Evolutionary conservation across 2,113 vertebrate genomes (phyloP).

Genomic region (Psittacus erithacus): DNA sequence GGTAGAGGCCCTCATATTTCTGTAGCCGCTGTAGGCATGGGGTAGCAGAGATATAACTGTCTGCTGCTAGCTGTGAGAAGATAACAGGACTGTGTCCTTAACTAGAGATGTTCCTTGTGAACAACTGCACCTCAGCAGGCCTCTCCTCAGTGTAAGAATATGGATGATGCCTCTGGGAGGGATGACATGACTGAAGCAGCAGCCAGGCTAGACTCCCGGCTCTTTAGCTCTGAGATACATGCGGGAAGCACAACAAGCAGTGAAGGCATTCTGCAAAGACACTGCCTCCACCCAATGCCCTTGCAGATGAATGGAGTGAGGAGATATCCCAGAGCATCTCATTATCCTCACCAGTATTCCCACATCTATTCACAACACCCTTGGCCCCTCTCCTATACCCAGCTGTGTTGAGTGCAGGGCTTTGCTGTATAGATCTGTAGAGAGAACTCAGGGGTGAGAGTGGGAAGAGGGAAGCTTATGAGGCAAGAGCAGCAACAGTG

Average conservation of each 20-base stretch:
- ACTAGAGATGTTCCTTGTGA: rapidly evolving
- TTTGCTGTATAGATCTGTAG: background rate
- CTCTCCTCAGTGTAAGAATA: background rate
- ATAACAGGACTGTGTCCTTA: background rate
- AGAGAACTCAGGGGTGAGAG: background rate
- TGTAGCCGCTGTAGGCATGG: background rate
- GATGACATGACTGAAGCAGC: background rate
- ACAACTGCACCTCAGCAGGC: background rate
- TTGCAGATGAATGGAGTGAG: background rate
- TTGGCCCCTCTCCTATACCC: too few species aligned
- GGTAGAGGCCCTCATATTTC: background rate
- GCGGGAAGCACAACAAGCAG: background rate
- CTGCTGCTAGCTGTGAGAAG: background rate
- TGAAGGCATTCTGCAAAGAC: background rate
- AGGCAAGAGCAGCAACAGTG: background rate
- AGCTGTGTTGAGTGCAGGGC: background rate
- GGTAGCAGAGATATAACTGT: background rate
- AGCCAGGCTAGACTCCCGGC: background rate
- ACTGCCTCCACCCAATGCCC: background rate
- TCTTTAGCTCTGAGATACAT: background rate
- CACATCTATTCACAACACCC: background rate
- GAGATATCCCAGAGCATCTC: background rate
- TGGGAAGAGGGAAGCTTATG: background rate
- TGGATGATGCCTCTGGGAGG: background rate
- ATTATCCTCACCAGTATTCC: background rate